These are phyloP conservation scores for Lutraria lutraria DNA, from an alignment of 2,888 invertebrate genomes.

Conservation along the genomic window DNA sequence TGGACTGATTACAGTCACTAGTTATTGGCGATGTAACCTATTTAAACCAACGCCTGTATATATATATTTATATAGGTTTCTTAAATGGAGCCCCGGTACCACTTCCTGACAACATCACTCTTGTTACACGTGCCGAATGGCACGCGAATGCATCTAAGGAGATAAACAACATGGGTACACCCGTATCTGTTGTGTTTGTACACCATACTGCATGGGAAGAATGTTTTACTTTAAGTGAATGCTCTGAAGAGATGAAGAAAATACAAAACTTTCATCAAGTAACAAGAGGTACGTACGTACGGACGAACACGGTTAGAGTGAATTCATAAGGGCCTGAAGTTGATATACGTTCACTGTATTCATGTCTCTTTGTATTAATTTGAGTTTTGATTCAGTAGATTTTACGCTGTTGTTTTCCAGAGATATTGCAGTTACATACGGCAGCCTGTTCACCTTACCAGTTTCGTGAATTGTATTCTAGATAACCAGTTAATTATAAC, in stretches of 20 bases:
- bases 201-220: slow-evolving; percentile 87
- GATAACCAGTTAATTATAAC: too few species aligned
- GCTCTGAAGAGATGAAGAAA: slow-evolving; percentile 64
- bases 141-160: slow-evolving; percentile 71
- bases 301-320: background rate
- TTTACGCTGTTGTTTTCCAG: too few species aligned
- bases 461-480: too few species aligned
- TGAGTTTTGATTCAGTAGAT: too few species aligned
- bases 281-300: slow-evolving; percentile 58
- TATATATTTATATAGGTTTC: background rate
- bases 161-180: slow-evolving; percentile 75
- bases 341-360: too few species aligned
- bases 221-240: slow-evolving; percentile 67
- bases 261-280: slow-evolving; percentile 75
- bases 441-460: too few species aligned
- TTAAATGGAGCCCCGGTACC: background rate
- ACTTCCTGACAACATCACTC: background rate
- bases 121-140: slow-evolving; percentile 78
- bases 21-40: background rate
- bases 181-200: slow-evolving; percentile 80
- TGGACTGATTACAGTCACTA: too few species aligned
- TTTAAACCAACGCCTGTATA: background rate
- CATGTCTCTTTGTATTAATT: too few species aligned
- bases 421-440: too few species aligned
- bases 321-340: too few species aligned